A percentile compares a stretch with the other conserved stretches of the same genome.
These are phyloP conservation scores for Brachyistius frenatus DNA, from an alignment of 2,113 vertebrate species.

Conservation along the genomic window DNA sequence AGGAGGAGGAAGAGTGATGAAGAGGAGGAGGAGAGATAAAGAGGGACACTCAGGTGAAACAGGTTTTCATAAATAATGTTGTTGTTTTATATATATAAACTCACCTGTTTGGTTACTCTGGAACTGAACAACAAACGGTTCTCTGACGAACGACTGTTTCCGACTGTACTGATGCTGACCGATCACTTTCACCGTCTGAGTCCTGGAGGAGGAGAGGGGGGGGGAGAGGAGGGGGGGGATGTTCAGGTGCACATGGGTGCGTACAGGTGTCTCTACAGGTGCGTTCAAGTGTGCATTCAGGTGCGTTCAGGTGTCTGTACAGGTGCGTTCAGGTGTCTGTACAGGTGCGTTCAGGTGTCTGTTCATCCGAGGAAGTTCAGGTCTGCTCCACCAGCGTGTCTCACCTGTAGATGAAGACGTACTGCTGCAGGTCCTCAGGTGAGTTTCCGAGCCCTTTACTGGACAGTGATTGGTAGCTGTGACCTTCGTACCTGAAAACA, in stretches of 20 bases:
- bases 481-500: slow-evolving; percentile 55
- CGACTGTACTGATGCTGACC: slow-evolving; percentile 56
- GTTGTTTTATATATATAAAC: slow-evolving; percentile 5
- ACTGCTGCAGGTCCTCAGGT: slow-evolving; percentile 52
- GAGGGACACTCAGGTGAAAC: neutral
- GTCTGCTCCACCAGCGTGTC: neutral
- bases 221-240: no score
- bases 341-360: no score
- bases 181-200: neutral
- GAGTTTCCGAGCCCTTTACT: slow-evolving; percentile 64
- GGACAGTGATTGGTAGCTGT: slow-evolving; percentile 13
- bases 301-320: no score
- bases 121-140: slow-evolving; percentile 64
- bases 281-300: no score
- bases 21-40: neutral
- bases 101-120: slow-evolving; percentile 50
- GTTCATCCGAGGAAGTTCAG: neutral
- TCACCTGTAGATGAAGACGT: slow-evolving; percentile 78
- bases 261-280: no score
- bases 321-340: no score
- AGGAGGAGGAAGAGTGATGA: neutral
- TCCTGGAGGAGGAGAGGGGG: slow-evolving; percentile 35
- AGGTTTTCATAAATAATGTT: neutral
- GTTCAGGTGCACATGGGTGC: no score
- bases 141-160: slow-evolving; percentile 36